Conservation (phyloP, 2,888 invertebrate genomes). For the Nymphalis c-album region DNA sequence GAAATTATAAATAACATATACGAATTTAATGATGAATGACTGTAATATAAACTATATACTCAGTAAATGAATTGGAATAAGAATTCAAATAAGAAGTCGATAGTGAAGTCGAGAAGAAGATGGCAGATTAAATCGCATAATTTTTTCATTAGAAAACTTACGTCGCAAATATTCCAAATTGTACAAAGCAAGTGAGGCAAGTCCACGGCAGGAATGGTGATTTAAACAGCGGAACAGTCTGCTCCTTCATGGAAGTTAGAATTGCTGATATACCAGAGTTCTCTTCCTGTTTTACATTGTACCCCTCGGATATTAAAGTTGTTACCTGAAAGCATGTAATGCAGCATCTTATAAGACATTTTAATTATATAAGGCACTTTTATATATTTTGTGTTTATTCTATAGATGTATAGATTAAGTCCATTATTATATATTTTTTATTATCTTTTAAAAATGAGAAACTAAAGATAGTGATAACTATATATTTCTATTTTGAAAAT, state of each 20-base stretch:
- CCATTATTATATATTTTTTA: too few species aligned
- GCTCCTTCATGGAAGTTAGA: slow-evolving; percentile 76
- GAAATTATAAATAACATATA: too few species aligned
- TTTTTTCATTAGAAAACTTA: slow-evolving; percentile 66
- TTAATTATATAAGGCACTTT: too few species aligned
- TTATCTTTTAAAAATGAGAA: too few species aligned
- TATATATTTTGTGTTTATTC: too few species aligned
- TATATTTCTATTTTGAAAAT: too few species aligned
- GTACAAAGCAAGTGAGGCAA: slow-evolving; percentile 80
- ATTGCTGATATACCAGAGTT: slow-evolving; percentile 56
- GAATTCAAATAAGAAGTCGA: neutral
- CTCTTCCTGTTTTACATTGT: slow-evolving; percentile 43
- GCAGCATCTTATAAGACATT: too few species aligned
- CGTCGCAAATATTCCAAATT: slow-evolving; percentile 86
- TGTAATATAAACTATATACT: neutral
- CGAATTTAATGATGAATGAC: too few species aligned
- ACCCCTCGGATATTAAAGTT: slow-evolving; percentile 52
- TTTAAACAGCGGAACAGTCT: slow-evolving; percentile 80
- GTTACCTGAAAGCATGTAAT: slow-evolving; percentile 52
- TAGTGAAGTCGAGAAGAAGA: too few species aligned
- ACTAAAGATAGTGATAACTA: too few species aligned
- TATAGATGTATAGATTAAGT: too few species aligned
- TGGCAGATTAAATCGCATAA: neutral
- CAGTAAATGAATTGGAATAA: neutral
- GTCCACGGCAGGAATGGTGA: slow-evolving; percentile 76